Conservation (phyloP, 1,140 invertebrate genomes). For the Saccostrea glomerata region DNA sequence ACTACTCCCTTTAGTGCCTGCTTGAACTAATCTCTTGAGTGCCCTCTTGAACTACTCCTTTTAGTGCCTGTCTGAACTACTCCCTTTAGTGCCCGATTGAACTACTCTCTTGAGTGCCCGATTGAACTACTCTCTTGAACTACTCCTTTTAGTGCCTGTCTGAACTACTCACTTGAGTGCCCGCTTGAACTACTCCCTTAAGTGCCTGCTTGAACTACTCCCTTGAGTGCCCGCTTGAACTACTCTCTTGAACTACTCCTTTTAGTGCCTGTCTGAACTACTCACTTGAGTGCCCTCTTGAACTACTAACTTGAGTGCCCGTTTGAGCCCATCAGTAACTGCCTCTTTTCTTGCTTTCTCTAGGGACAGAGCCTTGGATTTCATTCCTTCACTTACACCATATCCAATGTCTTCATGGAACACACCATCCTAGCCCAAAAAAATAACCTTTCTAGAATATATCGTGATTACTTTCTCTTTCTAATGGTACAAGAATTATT, state of each 20-base stretch:
- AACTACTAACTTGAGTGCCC: slow-evolving; percentile 78
- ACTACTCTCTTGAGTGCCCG: neutral
- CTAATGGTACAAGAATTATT: too few relatives aligned
- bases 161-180: slow-evolving; percentile 62
- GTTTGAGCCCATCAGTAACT: slow-evolving; percentile 81
- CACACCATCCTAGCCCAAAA: slow-evolving; percentile 76
- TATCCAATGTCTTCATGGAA: slow-evolving; percentile 81
- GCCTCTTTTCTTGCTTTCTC: slow-evolving; percentile 81
- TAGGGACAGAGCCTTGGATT: slow-evolving; percentile 79
- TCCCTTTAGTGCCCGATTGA: neutral
- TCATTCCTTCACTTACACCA: slow-evolving; percentile 81
- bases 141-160: too few relatives aligned
- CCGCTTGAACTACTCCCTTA: slow-evolving; percentile 69
- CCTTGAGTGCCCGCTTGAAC: neutral
- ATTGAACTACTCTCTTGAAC: slow-evolving; percentile 45
- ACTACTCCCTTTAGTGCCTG: too few relatives aligned
- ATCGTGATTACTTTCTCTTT: too few relatives aligned
- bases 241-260: too few relatives aligned
- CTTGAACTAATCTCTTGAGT: neutral
- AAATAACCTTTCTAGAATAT: neutral
- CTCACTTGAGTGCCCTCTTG: neutral
- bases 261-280: slow-evolving; percentile 79
- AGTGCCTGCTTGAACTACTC: slow-evolving; percentile 78
- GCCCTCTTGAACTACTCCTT: neutral
- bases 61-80: neutral